Evolutionary conservation across 2,113 vertebrate genomes (phyloP).

Genomic region (Pyxicephalus adspersus): DNA sequence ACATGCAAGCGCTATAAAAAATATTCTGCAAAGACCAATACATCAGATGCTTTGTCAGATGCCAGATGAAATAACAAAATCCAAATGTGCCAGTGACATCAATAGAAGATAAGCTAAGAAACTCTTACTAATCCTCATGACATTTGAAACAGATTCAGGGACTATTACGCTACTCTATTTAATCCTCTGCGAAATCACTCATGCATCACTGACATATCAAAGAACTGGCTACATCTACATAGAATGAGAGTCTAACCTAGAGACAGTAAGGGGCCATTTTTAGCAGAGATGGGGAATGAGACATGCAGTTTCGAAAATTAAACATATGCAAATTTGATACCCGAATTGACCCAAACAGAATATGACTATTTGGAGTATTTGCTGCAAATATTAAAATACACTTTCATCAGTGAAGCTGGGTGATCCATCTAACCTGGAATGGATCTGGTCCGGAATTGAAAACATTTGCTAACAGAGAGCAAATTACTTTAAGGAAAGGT

Average conservation of each 20-base stretch:
- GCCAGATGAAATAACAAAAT: neutral
- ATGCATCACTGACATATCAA: slow-evolving; percentile 8
- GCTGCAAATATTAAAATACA: no score
- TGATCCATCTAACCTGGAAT: no score
- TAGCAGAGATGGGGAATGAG: no score
- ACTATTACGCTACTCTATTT: neutral
- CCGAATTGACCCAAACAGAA: no score
- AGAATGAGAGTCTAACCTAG: neutral
- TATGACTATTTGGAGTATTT: no score
- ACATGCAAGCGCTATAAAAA: neutral
- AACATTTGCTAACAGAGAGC: no score
- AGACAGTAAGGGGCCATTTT: neutral
- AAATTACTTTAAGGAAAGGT: no score
- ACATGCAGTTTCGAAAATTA: no score
- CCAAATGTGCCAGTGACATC: neutral
- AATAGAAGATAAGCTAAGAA: slow-evolving; percentile 1
- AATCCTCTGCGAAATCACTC: neutral
- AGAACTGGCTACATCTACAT: neutral
- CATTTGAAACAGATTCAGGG: slow-evolving; percentile 6
- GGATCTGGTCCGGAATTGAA: no score
- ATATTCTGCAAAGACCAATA: neutral
- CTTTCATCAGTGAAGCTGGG: no score
- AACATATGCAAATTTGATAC: no score
- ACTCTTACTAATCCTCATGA: slow-evolving; percentile 7
- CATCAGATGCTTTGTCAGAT: neutral